These are phyloP conservation scores for Pristiophorus japonicus DNA, from an alignment of 2,113 vertebrate species.

Conservation along the genomic window DNA sequence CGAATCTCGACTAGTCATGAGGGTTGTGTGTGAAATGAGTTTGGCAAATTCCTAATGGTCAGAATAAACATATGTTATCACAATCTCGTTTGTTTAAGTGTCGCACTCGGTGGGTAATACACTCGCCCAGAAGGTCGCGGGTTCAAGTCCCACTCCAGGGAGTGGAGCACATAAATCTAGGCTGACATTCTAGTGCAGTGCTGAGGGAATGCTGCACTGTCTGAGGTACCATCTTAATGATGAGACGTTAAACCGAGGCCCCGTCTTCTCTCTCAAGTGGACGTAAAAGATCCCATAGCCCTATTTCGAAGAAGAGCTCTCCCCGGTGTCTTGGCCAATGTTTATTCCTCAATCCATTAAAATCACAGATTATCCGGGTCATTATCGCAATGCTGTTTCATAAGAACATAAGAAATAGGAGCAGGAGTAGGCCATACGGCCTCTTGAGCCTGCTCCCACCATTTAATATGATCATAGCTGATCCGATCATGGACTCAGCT, in stretches of 20 bases:
- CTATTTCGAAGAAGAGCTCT: too few relatives aligned
- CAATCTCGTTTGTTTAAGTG: not conserved
- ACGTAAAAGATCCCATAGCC: not conserved
- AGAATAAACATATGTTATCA: not conserved
- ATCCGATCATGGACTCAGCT: too few relatives aligned
- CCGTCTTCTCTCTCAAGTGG: not conserved
- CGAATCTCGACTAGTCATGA: not conserved
- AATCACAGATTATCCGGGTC: not conserved
- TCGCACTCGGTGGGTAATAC: not conserved
- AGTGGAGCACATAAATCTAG: not conserved
- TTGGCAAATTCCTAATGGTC: not conserved
- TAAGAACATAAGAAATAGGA: too few relatives aligned
- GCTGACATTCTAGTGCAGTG: not conserved
- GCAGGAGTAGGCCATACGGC: too few relatives aligned
- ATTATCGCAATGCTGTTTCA: too few relatives aligned
- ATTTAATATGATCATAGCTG: too few relatives aligned
- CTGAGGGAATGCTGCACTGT: not conserved
- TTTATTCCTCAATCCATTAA: not conserved
- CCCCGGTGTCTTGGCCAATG: not conserved
- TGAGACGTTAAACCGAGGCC: not conserved
- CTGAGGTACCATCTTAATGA: not conserved
- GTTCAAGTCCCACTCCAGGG: not conserved
- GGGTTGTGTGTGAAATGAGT: not conserved
- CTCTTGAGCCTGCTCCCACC: too few relatives aligned
- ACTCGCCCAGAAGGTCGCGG: not conserved